A percentile compares a stretch with the other conserved stretches of the same genome.
Conservation (phyloP, 2,797 vertebrate genomes). For the Hemitrygon akajei region DNA sequence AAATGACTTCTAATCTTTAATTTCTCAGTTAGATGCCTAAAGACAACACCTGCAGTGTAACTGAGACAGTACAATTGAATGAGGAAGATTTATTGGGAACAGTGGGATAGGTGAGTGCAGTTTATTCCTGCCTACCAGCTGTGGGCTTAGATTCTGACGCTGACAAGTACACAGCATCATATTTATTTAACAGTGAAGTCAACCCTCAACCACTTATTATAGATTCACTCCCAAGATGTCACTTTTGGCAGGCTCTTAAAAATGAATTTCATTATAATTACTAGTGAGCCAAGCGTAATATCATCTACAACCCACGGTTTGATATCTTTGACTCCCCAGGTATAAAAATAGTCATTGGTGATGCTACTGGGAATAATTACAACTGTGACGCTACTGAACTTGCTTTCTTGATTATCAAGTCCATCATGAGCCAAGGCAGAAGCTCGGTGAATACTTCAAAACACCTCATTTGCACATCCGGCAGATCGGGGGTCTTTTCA, state of each 20-base stretch:
- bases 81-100: background rate
- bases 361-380: background rate
- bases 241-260: conserved; percentile 1
- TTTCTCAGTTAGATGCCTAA: background rate
- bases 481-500: background rate
- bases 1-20: background rate
- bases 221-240: background rate
- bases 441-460: background rate
- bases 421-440: too few relatives aligned
- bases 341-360: background rate
- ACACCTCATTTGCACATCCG: background rate
- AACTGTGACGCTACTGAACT: background rate
- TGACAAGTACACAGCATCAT: background rate
- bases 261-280: background rate
- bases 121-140: background rate
- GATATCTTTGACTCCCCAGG: background rate
- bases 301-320: background rate
- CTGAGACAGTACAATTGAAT: background rate
- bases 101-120: too few relatives aligned
- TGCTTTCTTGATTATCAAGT: background rate
- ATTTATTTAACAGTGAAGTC: conserved; percentile 3
- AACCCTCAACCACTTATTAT: background rate
- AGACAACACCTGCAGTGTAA: background rate
- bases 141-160: background rate
- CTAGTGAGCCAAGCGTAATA: background rate